Evolutionary conservation across 2,888 invertebrate species (phyloP).

Genomic region (Gymnoscelis rufifasciata): DNA sequence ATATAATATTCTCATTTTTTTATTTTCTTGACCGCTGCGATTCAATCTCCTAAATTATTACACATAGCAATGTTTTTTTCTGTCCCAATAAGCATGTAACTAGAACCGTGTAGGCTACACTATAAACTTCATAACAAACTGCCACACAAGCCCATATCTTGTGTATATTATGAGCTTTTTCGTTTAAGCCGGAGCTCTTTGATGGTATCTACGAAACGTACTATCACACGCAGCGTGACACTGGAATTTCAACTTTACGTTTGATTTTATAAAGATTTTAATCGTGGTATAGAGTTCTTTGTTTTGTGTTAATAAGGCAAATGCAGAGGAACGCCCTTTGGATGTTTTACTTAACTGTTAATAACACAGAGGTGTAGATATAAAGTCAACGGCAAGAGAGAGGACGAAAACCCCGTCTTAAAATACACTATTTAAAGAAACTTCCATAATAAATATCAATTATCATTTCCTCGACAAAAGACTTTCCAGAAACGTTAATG

Average conservation of each 20-base stretch:
- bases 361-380: slow-evolving; percentile 61
- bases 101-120: slow-evolving; percentile 64
- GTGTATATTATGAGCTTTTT: slow-evolving; percentile 77
- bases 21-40: slow-evolving; percentile 38
- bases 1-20: slow-evolving; percentile 33
- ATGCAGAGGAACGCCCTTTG: slow-evolving; percentile 52
- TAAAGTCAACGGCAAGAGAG: slow-evolving; percentile 32
- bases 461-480: too few species aligned
- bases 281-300: slow-evolving; percentile 7
- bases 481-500: too few species aligned
- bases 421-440: slow-evolving; percentile 19
- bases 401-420: slow-evolving; percentile 49
- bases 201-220: slow-evolving; percentile 29
- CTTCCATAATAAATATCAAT: too few species aligned
- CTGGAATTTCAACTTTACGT: slow-evolving; percentile 27
- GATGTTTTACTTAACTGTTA: slow-evolving; percentile 69
- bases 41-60: slow-evolving; percentile 65
- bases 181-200: slow-evolving; percentile 56
- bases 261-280: slow-evolving; percentile 36
- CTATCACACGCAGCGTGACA: slow-evolving; percentile 27
- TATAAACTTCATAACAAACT: slow-evolving; percentile 79
- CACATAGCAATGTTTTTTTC: slow-evolving; percentile 53
- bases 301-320: slow-evolving; percentile 39
- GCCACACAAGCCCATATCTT: slow-evolving; percentile 74
- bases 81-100: slow-evolving; percentile 61